Evolutionary conservation across 2,797 vertebrate species (phyloP).

Genomic region (Echeneis naucrates): DNA sequence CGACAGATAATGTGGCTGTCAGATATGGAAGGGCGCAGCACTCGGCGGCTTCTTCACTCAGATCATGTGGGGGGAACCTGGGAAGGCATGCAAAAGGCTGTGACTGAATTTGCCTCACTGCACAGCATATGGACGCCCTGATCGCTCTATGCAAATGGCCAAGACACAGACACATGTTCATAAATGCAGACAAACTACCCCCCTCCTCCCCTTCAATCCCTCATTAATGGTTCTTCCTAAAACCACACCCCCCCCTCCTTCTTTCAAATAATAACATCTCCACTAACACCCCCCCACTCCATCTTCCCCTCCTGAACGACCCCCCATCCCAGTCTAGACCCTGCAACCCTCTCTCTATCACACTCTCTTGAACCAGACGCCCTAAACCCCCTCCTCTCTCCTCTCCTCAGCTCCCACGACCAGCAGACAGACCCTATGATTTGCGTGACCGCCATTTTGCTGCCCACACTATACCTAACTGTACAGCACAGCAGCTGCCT

Average conservation of each 20-base stretch:
- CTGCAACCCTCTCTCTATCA: constrained; percentile 66
- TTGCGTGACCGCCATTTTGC: constrained; percentile 79
- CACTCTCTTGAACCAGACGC: constrained; percentile 69
- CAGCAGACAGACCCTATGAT: constrained; percentile 74
- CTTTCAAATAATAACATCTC: constrained; percentile 81
- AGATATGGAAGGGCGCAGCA: constrained; percentile 16
- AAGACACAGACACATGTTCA: constrained; percentile 75
- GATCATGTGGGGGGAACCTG: constrained; percentile 26
- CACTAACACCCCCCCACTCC: constrained; percentile 58
- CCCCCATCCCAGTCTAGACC: constrained; percentile 74
- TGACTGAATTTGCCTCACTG: constrained; percentile 57
- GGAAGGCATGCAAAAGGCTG: constrained; percentile 47
- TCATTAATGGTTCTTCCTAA: constrained; percentile 80
- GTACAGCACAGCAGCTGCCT: constrained; percentile 75
- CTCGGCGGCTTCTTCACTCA: constrained; percentile 22
- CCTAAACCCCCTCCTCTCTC: constrained; percentile 45
- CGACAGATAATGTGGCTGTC: constrained; percentile 46
- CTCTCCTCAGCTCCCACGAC: constrained; percentile 71
- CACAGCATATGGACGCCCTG: constrained; percentile 76
- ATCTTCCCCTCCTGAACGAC: constrained; percentile 50
- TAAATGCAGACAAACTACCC: constrained; percentile 76
- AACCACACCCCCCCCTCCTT: constrained; percentile 72
- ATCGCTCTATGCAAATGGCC: constrained; percentile 82
- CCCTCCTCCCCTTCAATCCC: constrained; percentile 48
- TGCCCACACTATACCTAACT: constrained; percentile 77